Percentiles rank a stretch among this genome's conserved stretches.
Conservation (phyloP, 1,140 invertebrate genomes). For the Philopotamus ludificatus region DNA sequence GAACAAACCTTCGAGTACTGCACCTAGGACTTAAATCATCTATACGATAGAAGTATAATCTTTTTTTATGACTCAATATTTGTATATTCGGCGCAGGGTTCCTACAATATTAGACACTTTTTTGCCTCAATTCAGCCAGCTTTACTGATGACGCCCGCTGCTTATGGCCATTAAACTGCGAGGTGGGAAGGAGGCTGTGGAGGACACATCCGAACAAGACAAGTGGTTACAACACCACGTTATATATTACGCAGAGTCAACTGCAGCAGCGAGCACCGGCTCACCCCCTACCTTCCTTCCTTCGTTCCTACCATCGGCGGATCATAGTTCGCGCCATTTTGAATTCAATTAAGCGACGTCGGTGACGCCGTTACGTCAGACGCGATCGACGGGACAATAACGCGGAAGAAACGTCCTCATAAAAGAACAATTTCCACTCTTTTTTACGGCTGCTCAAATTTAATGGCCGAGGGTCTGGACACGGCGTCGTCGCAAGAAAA, state of each 20-base stretch:
- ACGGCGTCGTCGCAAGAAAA: neutral
- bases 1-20: too few relatives aligned
- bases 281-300: neutral
- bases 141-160: slow-evolving; percentile 30
- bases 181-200: slow-evolving; percentile 19
- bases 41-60: too few relatives aligned
- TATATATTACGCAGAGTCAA: slow-evolving; percentile 41
- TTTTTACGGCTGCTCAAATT: slow-evolving; percentile 8
- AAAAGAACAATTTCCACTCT: slow-evolving; percentile 16
- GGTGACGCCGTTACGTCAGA: slow-evolving; percentile 37
- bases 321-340: slow-evolving; percentile 35
- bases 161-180: slow-evolving; percentile 34
- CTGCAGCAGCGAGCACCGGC: slow-evolving; percentile 21
- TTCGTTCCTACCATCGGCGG: neutral
- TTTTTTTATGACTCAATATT: too few relatives aligned
- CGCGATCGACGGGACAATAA: slow-evolving; percentile 34
- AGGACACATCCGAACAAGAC: slow-evolving; percentile 17
- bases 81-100: slow-evolving; percentile 21
- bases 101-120: slow-evolving; percentile 36
- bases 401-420: slow-evolving; percentile 33
- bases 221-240: slow-evolving; percentile 21
- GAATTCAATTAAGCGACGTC: slow-evolving; percentile 40
- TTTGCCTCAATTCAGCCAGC: slow-evolving; percentile 36
- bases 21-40: too few relatives aligned
- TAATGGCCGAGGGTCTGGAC: neutral